Base-by-base conservation (phyloP, 2,888 invertebrate species). In the Ectropis crepuscularia region DNA sequence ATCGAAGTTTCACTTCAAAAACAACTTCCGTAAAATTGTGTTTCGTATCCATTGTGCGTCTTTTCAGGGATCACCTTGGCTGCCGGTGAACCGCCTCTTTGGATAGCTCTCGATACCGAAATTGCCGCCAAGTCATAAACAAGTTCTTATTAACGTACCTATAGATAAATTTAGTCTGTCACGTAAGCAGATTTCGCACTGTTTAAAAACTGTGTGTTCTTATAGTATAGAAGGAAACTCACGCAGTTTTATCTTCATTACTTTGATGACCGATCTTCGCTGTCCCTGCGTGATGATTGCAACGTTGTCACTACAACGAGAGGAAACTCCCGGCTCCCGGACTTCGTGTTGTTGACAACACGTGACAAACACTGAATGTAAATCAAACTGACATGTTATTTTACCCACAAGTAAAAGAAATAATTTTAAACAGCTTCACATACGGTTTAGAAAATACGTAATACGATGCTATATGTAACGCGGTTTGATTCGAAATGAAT, bases 221-320 rank as follows among this genome's bases (percentile, higher is more conserved):
- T 11, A 45, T 5, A 6, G 8, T 7, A 47, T 5, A 45, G 6
- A 16, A 55, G n/a, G 28, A 6, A 0, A 88, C 92, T 92, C 74
- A 92, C 92, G 92, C 84, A 92, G 80, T 85, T 92, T 92, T 78
- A 92, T 92, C 87, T 92, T 92, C 92, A 92, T 92, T 78, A 92
- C 92, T 87, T 90, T 91, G 76, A 92, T 92, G 84, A 92, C 90
- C 72, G 92, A 92, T 77, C 83, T 92, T 75, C 87, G 87, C 87
- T 90, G 90, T 86, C 88, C 87, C 88, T 89, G 89, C 87, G 88
- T 92, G 90, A 80, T 84, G 83, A 85, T 80, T 86, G 74, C 80
- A 78, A 73, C 73, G 63, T 76, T 65, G 63, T 57, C 77, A 74
- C 79, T 74, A 76, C 81, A 76, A 76, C 76, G 73, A 75, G 79